These are phyloP conservation scores for Pseudococcus viburni DNA, from an alignment of 2,888 invertebrate species.

Conservation along the genomic window DNA sequence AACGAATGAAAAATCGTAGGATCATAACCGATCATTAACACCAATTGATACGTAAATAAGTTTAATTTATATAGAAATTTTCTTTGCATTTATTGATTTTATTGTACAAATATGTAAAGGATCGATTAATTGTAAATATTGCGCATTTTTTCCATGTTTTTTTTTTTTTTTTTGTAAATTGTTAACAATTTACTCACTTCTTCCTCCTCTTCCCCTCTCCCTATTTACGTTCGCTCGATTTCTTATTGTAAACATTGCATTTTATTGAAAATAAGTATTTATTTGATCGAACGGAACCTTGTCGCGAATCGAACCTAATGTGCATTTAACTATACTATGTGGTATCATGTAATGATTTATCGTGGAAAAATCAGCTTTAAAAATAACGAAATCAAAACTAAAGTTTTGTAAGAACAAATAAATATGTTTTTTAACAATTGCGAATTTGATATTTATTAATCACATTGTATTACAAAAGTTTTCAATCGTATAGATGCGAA, in stretches of 20 bases:
- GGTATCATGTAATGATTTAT: conserved; percentile 42
- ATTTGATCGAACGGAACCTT: background rate
- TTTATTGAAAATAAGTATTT: conserved; percentile 34
- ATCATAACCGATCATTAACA: conserved; percentile 1
- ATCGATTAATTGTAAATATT: conserved; percentile 38
- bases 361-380: conserved; percentile 12
- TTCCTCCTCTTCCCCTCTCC: background rate
- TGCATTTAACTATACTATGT: conserved; percentile 25
- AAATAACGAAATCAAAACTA: conserved; percentile 48
- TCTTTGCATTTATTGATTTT: conserved; percentile 29
- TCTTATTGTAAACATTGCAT: background rate
- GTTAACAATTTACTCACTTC: conserved; percentile 20
- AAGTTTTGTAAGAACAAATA: conserved; percentile 45
- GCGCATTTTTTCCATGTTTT: conserved; percentile 12
- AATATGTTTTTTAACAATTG: conserved; percentile 22
- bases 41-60: conserved; percentile 29
- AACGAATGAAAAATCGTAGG: background rate
- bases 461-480: background rate
- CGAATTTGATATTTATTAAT: background rate
- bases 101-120: conserved; percentile 8
- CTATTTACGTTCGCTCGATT: background rate
- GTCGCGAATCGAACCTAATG: background rate
- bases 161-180: conserved; percentile 26
- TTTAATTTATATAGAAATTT: background rate
- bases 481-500: background rate